Conservation (phyloP, 2,888 invertebrate species). For the Tyria jacobaeae region DNA sequence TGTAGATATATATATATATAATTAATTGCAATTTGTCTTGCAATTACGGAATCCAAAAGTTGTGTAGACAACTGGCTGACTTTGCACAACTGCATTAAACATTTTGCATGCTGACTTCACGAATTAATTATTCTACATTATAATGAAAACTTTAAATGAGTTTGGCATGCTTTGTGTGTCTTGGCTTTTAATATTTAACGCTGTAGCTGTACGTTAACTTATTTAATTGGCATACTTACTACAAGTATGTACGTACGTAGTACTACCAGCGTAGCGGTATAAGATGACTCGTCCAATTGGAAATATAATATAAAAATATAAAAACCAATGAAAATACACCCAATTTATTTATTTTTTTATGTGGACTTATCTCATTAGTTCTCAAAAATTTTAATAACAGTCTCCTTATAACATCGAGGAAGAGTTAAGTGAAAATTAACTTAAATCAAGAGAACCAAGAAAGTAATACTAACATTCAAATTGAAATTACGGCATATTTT, state of each 20-base stretch:
- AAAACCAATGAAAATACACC: no score
- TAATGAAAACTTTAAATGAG: slow-evolving; percentile 57
- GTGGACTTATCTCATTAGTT: no score
- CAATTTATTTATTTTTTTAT: no score
- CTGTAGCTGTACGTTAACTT: slow-evolving; percentile 28
- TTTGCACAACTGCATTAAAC: slow-evolving; percentile 38
- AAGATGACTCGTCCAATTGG: no score
- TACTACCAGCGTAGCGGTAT: no score
- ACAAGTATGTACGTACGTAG: not conserved
- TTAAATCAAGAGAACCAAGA: no score
- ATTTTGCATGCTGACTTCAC: slow-evolving; percentile 54
- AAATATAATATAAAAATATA: no score
- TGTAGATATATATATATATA: no score
- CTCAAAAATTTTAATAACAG: no score
- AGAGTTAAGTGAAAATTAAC: not conserved
- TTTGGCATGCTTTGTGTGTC: slow-evolving; percentile 48
- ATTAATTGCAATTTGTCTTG: not conserved
- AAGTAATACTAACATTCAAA: no score
- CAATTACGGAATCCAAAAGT: slow-evolving; percentile 19
- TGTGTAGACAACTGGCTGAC: slow-evolving; percentile 30
- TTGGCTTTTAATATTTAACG: slow-evolving; percentile 43
- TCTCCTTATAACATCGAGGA: no score
- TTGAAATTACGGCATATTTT: no score
- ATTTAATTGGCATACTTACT: slow-evolving; percentile 27
- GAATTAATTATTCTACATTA: slow-evolving; percentile 67